Base-by-base conservation (phyloP, 1,140 invertebrate species). In the Pachypsylla venusta region DNA sequence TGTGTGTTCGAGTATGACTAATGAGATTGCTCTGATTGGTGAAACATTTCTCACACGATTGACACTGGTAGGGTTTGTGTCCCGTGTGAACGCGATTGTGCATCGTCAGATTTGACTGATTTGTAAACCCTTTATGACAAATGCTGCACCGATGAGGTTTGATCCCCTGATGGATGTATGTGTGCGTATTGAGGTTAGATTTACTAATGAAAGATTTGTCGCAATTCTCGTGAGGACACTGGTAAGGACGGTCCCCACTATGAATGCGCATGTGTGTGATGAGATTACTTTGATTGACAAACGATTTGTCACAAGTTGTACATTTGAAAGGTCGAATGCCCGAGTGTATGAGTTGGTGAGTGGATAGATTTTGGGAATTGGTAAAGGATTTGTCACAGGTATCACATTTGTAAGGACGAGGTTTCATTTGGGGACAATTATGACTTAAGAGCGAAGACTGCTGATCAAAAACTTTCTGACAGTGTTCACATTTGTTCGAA, bases 111-210 rank as follows among this genome's bases (percentile, higher is more conserved):
- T 35, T 57, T 10, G 22, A 25, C n/a, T 55, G 22, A n/a, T 55
- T 27, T 5, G 54, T 27, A 22, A 59, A 59, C 14, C 26, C 26
- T 14, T 56, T 55, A 16, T 59, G 19, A 13, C 42, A 56, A 13
- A 54, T 56, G 13, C 16, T 14, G 20, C 25, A 25, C 22, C 24
- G 16, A 58, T 20, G 22, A 24, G 19, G 25, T 59, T 60, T 60
- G 14, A 35, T 59, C 22, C 55, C 64, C 83, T 84, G 63, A 83
- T 83, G 58, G 82, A 71, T 7, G 81, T 60, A 60, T n/a, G 25
- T 2, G 25, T 58, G 57, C 16, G 57, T 42, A 1, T 5, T 58
- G 20, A 58, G 57, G 25, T 55, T 25, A 12, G 61, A 57, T 42
- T 64, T 64, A 1, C 53, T 56, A 40, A 56, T 57, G 57, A 64